phyloP scores from a whole-genome alignment of 2,113 vertebrate species.

The Gopherus flavomarginatus region DNA sequence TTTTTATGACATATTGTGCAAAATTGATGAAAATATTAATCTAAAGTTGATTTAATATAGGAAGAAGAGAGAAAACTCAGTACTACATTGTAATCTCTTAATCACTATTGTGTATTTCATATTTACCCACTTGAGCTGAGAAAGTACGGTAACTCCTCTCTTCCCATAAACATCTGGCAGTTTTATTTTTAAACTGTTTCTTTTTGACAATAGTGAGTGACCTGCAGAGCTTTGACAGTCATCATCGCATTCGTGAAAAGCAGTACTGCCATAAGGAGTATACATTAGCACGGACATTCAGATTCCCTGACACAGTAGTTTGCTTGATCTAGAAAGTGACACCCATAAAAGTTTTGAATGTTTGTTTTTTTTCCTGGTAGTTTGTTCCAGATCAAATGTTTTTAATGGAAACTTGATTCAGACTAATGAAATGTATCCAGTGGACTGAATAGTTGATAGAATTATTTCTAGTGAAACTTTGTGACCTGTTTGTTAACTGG shows the following conservation, averaged over 20 bases:
- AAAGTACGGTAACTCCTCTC: constrained; percentile 26
- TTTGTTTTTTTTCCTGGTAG: not conserved
- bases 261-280: constrained; percentile 23
- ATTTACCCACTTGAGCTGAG: constrained; percentile 44
- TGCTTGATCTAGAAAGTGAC: not conserved
- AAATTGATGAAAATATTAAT: constrained; percentile 62
- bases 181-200: constrained; percentile 52
- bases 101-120: constrained; percentile 57
- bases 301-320: not conserved
- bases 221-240: constrained; percentile 60
- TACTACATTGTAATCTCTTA: constrained; percentile 11
- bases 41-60: constrained; percentile 38
- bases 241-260: constrained; percentile 43
- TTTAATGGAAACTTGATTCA: constrained; percentile 32
- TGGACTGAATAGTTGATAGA: not conserved
- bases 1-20: constrained; percentile 25
- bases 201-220: constrained; percentile 46
- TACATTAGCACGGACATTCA: not conserved
- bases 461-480: not conserved
- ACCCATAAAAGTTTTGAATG: not conserved
- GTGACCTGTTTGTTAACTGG: not conserved
- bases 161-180: constrained; percentile 57
- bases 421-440: not conserved
- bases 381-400: not conserved
- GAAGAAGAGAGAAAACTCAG: constrained; percentile 40